A percentile compares a stretch with the other conserved stretches of the same genome.
These are phyloP conservation scores for Hyposmocoma kahamanoa DNA, from an alignment of 1,140 invertebrate species.

Conservation along the genomic window DNA sequence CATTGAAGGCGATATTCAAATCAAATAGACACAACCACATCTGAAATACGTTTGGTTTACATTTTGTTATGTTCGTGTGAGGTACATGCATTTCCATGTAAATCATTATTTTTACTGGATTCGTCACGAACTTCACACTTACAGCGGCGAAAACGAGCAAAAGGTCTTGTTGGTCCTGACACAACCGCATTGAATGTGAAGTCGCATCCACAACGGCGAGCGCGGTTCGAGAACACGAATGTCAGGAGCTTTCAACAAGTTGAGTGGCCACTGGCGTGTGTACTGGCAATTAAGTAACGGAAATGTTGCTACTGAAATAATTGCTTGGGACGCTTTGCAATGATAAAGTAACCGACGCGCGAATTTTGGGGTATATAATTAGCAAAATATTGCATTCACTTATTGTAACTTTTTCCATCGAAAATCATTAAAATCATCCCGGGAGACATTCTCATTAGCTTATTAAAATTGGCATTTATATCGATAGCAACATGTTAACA, in stretches of 20 bases:
- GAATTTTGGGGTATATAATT: neutral
- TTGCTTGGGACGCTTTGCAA: constrained; percentile 2
- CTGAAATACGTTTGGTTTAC: constrained; percentile 10
- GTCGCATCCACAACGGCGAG: constrained; percentile 5
- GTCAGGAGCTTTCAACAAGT: constrained; percentile 20
- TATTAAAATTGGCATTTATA: too few species aligned
- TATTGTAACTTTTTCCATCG: neutral
- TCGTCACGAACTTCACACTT: constrained; percentile 35
- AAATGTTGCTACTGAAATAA: constrained; percentile 10
- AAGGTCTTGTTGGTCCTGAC: constrained; percentile 20
- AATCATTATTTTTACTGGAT: constrained; percentile 20
- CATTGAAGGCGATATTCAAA: neutral
- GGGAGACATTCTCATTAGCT: too few species aligned
- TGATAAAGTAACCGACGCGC: too few species aligned
- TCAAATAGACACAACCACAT: too few species aligned
- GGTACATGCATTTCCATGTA: constrained; percentile 7
- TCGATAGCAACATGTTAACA: too few species aligned
- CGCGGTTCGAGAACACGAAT: constrained; percentile 17
- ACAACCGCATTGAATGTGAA: constrained; percentile 20
- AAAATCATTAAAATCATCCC: too few species aligned
- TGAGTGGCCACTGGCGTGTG: constrained; percentile 20
- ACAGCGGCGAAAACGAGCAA: constrained; percentile 22
- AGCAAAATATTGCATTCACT: neutral
- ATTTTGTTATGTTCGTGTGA: constrained; percentile 18
- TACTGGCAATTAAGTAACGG: constrained; percentile 19